Evolutionary conservation across 2,888 invertebrate genomes (phyloP).

Genomic region (Encarsia formosa): DNA sequence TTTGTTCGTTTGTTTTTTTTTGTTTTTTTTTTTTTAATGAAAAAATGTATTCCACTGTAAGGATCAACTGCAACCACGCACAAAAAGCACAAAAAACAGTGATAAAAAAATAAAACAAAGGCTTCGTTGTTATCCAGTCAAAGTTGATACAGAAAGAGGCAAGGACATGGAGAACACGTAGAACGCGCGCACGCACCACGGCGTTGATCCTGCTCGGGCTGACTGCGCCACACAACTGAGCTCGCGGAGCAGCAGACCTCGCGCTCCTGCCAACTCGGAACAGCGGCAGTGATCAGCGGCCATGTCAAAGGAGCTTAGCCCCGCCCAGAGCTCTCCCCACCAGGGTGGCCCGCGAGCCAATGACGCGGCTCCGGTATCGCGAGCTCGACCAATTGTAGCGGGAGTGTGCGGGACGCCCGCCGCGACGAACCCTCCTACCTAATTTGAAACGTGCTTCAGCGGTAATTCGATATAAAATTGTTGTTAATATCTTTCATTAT

Average conservation of each 20-base stretch:
- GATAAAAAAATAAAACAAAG: too few species aligned
- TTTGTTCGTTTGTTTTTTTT: too few species aligned
- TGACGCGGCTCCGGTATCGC: not conserved
- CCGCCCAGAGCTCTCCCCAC: constrained; percentile 34
- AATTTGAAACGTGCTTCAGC: constrained; percentile 50
- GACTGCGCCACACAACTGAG: constrained; percentile 40
- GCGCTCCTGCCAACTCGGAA: not conserved
- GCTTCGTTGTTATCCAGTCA: too few species aligned
- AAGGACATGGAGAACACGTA: too few species aligned
- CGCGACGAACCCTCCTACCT: constrained; percentile 42
- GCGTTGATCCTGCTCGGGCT: constrained; percentile 19
- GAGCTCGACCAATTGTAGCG: not conserved
- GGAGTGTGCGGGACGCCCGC: not conserved
- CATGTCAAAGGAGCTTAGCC: constrained; percentile 45
- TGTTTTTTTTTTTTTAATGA: too few species aligned
- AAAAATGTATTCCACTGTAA: too few species aligned
- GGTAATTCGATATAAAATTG: constrained; percentile 53
- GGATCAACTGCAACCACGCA: too few species aligned
- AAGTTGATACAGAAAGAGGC: too few species aligned
- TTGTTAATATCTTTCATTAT: constrained; percentile 51
- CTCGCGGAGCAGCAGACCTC: not conserved
- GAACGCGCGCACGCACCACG: too few species aligned
- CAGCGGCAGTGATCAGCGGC: constrained; percentile 37
- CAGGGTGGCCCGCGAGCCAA: constrained; percentile 12
- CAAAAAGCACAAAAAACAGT: too few species aligned